A percentile compares a stretch with the other conserved stretches of the same genome.
Conservation (phyloP, 2,797 vertebrate genomes). For the Nannoperca australis region DNA sequence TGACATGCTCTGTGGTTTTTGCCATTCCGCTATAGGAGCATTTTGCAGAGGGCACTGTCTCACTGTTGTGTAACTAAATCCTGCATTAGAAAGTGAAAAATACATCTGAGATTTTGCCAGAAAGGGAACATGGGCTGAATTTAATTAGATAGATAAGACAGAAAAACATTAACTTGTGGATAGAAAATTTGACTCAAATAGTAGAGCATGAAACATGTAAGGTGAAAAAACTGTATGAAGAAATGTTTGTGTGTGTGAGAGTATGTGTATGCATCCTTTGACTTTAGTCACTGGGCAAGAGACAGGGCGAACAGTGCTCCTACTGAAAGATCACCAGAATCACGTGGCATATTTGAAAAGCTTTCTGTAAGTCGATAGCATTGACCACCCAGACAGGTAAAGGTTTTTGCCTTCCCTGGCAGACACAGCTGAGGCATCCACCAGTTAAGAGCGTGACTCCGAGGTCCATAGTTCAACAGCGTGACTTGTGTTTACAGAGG, state of each 20-base stretch:
- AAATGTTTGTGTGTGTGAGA: neutral
- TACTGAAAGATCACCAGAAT: slow-evolving; percentile 52
- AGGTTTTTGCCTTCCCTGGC: slow-evolving; percentile 31
- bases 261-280: slow-evolving; percentile 3
- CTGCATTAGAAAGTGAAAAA: slow-evolving; percentile 62
- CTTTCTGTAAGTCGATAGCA: slow-evolving; percentile 74
- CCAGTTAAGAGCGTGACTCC: slow-evolving; percentile 51
- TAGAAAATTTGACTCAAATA: slow-evolving; percentile 27
- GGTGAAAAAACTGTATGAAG: slow-evolving; percentile 3
- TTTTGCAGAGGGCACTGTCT: slow-evolving; percentile 58
- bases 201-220: slow-evolving; percentile 13
- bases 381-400: slow-evolving; percentile 64
- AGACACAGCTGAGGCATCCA: slow-evolving; percentile 51
- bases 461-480: slow-evolving; percentile 78
- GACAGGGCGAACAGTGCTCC: slow-evolving; percentile 18
- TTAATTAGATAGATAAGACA: slow-evolving; percentile 50
- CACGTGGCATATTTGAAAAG: slow-evolving; percentile 65
- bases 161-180: slow-evolving; percentile 22
- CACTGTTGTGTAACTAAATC: slow-evolving; percentile 73
- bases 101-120: slow-evolving; percentile 56
- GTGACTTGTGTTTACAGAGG: slow-evolving; percentile 79
- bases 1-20: slow-evolving; percentile 64
- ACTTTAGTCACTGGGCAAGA: slow-evolving; percentile 43
- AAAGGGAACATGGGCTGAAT: slow-evolving; percentile 46
- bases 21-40: slow-evolving; percentile 55